A percentile compares a stretch with the other conserved stretches of the same genome.
Evolutionary conservation across 2,113 vertebrate genomes (phyloP).

Genomic region (Oreochromis aureus): DNA sequence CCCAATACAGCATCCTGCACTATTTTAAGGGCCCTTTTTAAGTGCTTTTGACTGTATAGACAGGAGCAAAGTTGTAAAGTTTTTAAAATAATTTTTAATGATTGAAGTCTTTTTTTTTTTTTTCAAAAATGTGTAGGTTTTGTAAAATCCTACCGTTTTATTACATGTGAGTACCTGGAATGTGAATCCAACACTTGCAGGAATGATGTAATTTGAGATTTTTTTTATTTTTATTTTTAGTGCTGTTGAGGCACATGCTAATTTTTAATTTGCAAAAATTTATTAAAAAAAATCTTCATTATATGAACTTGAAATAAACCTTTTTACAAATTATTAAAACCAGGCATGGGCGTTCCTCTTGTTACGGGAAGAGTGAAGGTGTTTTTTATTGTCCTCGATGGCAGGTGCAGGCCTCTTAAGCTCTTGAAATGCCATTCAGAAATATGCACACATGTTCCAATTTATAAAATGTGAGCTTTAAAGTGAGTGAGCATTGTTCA

Average conservation of each 20-base stretch:
- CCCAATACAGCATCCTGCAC: background rate
- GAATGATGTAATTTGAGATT: background rate
- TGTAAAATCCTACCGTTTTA: background rate
- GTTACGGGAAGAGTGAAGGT: slow-evolving; percentile 21
- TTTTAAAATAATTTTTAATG: background rate
- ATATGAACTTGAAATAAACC: slow-evolving; percentile 19
- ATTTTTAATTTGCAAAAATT: background rate
- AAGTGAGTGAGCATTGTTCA: slow-evolving; percentile 66
- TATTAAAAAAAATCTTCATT: background rate
- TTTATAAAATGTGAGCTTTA: slow-evolving; percentile 73
- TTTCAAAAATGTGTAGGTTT: background rate
- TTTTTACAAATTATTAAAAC: slow-evolving; percentile 13
- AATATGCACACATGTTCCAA: background rate
- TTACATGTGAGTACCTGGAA: background rate
- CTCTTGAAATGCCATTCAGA: background rate
- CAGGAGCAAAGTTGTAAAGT: rapidly evolving
- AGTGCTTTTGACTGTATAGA: background rate
- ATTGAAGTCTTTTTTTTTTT: background rate
- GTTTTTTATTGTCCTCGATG: slow-evolving; percentile 9
- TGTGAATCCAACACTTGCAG: background rate
- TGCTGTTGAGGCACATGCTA: background rate
- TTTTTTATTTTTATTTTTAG: background rate
- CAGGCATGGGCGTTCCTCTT: slow-evolving; percentile 28
- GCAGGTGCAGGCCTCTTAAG: slow-evolving; percentile 14
- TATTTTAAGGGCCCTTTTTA: background rate